Evolutionary conservation across 2,113 vertebrate genomes (phyloP).

Genomic region (Hoplias malabaricus): DNA sequence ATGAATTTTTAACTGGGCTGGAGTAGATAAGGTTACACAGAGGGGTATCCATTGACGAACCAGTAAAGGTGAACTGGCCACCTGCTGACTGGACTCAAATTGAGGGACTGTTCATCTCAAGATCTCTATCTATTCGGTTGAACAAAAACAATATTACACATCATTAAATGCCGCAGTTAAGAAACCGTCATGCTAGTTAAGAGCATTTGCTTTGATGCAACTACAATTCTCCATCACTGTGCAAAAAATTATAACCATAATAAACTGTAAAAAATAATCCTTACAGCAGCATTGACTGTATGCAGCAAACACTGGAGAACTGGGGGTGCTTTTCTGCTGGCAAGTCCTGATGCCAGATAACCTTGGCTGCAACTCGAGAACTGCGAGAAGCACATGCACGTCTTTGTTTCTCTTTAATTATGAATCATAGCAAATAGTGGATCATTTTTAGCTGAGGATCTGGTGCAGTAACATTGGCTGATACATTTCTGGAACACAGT

Average conservation of each 20-base stretch:
- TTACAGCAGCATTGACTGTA: background rate
- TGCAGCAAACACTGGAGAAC: background rate
- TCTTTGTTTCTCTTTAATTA: conserved; percentile 47
- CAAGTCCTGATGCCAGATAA: background rate
- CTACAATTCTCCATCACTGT: background rate
- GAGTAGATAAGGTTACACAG: conserved; percentile 40
- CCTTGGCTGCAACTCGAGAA: conserved; percentile 34
- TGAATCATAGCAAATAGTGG: conserved; percentile 40
- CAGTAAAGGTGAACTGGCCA: conserved; percentile 38
- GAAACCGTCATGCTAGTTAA: too few species aligned
- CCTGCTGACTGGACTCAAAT: conserved; percentile 41
- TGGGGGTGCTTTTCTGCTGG: background rate
- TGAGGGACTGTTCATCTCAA: background rate
- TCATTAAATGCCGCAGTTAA: background rate
- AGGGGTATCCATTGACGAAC: conserved; percentile 10
- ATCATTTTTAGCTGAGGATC: background rate
- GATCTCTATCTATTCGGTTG: background rate
- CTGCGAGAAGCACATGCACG: background rate
- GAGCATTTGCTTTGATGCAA: background rate
- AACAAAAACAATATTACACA: background rate
- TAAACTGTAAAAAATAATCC: background rate
- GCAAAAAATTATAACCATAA: background rate
- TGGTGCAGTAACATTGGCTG: background rate
- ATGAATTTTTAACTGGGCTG: conserved; percentile 53
- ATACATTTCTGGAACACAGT: background rate